A percentile compares a stretch with the other conserved stretches of the same genome.
These are phyloP conservation scores for Aleiodes sp. DNA, from an alignment of 1,140 invertebrate genomes.

Conservation along the genomic window DNA sequence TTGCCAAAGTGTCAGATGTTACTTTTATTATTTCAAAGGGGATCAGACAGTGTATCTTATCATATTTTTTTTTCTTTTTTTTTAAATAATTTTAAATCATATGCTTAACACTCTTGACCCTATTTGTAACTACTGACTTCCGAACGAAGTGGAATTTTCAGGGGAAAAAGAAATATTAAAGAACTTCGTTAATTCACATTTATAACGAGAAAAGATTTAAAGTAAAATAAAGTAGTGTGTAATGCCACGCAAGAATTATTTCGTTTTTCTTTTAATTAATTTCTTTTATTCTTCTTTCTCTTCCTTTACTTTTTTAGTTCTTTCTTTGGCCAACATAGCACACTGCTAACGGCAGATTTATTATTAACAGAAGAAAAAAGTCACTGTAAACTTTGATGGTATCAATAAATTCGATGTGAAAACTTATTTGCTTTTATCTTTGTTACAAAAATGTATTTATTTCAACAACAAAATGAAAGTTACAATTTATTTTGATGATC, in stretches of 20 bases:
- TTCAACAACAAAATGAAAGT: constrained; percentile 32
- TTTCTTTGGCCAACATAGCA: constrained; percentile 48
- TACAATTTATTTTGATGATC: constrained; percentile 21
- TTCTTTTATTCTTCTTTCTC: constrained; percentile 33
- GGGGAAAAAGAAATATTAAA: neutral
- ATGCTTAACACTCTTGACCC: neutral
- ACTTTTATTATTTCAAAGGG: too few relatives aligned
- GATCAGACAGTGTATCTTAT: too few relatives aligned
- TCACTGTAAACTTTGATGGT: constrained; percentile 40
- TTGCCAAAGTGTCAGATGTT: too few relatives aligned
- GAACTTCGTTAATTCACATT: neutral
- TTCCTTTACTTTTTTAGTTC: constrained; percentile 38
- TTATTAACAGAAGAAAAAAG: constrained; percentile 5
- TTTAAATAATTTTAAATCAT: neutral
- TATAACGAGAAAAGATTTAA: constrained; percentile 6
- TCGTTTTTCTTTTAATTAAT: constrained; percentile 26
- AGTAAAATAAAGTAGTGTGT: neutral
- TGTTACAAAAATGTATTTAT: constrained; percentile 37
- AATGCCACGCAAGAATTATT: constrained; percentile 31
- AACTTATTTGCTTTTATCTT: constrained; percentile 23
- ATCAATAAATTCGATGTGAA: constrained; percentile 41
- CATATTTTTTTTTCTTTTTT: too few relatives aligned
- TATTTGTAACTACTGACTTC: neutral
- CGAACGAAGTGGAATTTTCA: neutral
- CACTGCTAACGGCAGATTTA: constrained; percentile 53